Base-by-base conservation (phyloP, 2,113 vertebrate genomes). In the Scomber colias region DNA sequence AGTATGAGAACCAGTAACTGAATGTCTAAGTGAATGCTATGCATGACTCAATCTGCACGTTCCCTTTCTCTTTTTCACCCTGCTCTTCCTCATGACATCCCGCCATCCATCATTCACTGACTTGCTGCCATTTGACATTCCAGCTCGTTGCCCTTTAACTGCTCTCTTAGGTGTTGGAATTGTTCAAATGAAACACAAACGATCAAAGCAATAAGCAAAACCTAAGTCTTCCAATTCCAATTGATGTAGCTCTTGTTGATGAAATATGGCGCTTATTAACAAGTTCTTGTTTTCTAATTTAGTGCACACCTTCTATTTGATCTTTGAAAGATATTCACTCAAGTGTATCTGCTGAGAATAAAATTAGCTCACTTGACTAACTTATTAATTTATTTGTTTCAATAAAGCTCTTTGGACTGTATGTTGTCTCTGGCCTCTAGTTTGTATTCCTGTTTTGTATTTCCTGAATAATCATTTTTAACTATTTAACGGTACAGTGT, bases 331-430 rank as follows among this genome's bases (percentile, higher is more conserved):
- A 86, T 76, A 79, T 88, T 83, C 74, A 48, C 27, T 68, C 61
- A 77, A 70, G 71, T 83, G 84, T 87, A 69, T 90, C 83, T 81
- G 66, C 77, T 81, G 82, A 87, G 72, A 74, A 87, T 87, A 79
- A 88, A 82, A 90, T 94, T 95, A 96, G 95, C 95, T 97, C 95
- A 97, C 95, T 95, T 94, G 92, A 96, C 96, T 97, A 97, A 97
- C 90, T 97, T 97, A 97, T 97, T 97, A 97, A 97, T 92, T 96
- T 97, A 97, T 96, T 96, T 92, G 93, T 96, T 96, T 96, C 95
- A 97, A 96, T 98, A 98, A 98, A 98, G 87, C 94, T 96, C 95
- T 97, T 95, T 95, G 94, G 93, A 96, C 88, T 92, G 90, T 88
- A 90, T 54, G 44, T 51, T 82, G 45, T 7, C 65, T 61, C 49